These are phyloP conservation scores for Thymelicus sylvestris DNA, from an alignment of 2,888 invertebrate genomes.

Conservation along the genomic window DNA sequence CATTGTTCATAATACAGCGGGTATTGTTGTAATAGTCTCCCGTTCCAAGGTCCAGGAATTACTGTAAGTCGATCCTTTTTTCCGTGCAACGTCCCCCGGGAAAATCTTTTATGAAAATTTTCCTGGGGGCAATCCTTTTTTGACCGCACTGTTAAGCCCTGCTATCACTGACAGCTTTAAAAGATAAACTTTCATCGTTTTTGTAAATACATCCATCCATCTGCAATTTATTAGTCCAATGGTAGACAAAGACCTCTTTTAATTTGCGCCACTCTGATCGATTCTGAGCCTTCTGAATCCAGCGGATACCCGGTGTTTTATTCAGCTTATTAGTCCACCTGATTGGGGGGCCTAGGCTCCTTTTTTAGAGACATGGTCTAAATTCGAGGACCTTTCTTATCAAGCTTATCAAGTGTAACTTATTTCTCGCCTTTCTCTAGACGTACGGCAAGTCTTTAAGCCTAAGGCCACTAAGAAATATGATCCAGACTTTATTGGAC, in stretches of 20 bases:
- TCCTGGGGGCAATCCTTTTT: slow-evolving; percentile 14
- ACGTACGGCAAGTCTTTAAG: background rate
- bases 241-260: no score
- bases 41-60: slow-evolving; percentile 6
- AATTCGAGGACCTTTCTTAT: no score
- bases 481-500: slow-evolving; percentile 44
- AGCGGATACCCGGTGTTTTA: no score
- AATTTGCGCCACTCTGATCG: no score
- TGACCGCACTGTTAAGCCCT: slow-evolving; percentile 13
- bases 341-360: no score
- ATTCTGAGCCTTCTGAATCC: no score
- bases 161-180: background rate
- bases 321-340: no score
- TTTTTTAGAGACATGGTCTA: no score
- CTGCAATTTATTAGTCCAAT: no score
- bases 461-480: slow-evolving; percentile 39
- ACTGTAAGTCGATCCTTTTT: slow-evolving; percentile 13
- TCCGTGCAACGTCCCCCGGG: slow-evolving; percentile 19
- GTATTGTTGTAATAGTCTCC: slow-evolving; percentile 18
- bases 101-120: slow-evolving; percentile 36
- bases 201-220: no score
- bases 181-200: background rate
- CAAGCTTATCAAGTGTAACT: no score
- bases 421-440: background rate
- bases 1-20: slow-evolving; percentile 23